Conservation (phyloP, 2,113 vertebrate genomes). For the Glaucomys volans region DNA sequence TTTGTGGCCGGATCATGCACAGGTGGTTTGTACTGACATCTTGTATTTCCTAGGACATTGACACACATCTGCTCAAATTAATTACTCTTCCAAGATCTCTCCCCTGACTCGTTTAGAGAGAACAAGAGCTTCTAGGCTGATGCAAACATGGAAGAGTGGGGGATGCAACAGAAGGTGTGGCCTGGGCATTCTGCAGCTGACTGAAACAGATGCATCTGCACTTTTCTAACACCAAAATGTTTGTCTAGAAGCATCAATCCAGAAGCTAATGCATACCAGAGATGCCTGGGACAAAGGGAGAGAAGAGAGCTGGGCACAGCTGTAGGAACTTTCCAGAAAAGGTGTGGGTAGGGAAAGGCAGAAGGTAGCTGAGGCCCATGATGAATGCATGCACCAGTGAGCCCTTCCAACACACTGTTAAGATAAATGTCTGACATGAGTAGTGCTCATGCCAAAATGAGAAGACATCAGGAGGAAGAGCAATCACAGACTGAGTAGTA, state of each 20-base stretch:
- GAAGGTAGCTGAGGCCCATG: accelerated
- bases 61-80: conserved; percentile 72
- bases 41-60: conserved; percentile 61
- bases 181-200: neutral
- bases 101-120: conserved; percentile 52
- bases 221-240: neutral
- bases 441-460: neutral
- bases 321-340: neutral
- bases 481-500: accelerated
- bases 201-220: neutral
- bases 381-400: accelerated
- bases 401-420: neutral
- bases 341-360: neutral
- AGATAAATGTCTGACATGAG: neutral
- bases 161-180: too few relatives aligned
- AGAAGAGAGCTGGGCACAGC: neutral
- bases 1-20: neutral
- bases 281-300: neutral
- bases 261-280: neutral
- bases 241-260: neutral
- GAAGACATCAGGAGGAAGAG: neutral
- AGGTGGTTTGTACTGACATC: conserved; percentile 33
- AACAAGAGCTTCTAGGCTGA: neutral
- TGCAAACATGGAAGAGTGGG: neutral
- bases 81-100: conserved; percentile 70